phyloP scores from a whole-genome alignment of 2,113 vertebrate genomes.

The Elachura formosa region DNA sequence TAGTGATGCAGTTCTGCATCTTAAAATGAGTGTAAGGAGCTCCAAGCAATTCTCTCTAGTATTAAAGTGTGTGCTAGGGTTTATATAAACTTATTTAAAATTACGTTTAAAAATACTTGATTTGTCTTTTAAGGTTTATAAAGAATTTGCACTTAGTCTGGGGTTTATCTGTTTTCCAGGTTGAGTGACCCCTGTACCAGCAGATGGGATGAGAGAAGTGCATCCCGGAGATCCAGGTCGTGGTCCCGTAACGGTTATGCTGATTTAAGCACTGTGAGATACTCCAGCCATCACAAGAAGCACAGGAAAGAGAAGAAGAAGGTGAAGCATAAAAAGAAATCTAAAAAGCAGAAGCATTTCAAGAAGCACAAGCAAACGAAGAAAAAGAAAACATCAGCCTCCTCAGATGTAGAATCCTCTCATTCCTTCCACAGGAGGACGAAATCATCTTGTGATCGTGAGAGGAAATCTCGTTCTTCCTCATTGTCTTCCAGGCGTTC shows the following conservation, averaged over 20 bases:
- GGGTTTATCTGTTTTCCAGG: constrained; percentile 51
- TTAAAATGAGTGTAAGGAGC: not conserved
- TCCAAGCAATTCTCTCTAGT: not conserved
- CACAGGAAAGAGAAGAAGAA: constrained; percentile 88
- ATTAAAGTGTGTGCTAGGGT: not conserved
- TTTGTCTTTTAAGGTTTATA: not conserved
- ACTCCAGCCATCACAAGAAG: constrained; percentile 73
- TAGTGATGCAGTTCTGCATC: not conserved
- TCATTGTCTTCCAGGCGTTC: constrained; percentile 72
- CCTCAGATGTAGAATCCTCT: constrained; percentile 73
- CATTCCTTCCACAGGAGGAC: constrained; percentile 69
- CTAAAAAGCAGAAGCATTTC: constrained; percentile 87
- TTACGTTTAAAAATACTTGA: not conserved
- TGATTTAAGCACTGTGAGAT: constrained; percentile 72
- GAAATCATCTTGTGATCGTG: constrained; percentile 64
- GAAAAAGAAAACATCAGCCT: constrained; percentile 59
- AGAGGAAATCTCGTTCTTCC: constrained; percentile 75
- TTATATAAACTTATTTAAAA: not conserved
- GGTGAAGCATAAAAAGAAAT: constrained; percentile 88
- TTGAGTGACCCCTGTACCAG: constrained; percentile 81
- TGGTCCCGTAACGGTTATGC: constrained; percentile 84
- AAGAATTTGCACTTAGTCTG: not conserved
- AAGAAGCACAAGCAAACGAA: constrained; percentile 85
- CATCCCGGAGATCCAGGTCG: constrained; percentile 84
- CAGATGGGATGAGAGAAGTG: constrained; percentile 88